These are phyloP conservation scores for Echinops telfairi DNA, from an alignment of 2,113 vertebrate genomes.

Conservation along the genomic window DNA sequence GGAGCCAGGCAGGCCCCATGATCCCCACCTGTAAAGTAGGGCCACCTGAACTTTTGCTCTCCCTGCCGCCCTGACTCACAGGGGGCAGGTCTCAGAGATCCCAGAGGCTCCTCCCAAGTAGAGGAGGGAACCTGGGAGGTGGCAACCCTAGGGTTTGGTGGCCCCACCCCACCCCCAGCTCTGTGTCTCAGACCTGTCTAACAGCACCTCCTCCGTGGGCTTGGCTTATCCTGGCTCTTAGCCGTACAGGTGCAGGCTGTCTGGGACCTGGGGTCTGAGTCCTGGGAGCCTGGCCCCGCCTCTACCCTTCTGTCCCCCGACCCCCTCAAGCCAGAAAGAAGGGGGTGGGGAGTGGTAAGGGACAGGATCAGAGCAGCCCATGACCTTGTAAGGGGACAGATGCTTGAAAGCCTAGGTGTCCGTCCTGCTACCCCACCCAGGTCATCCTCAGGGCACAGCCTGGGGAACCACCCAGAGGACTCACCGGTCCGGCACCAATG, in stretches of 20 bases:
- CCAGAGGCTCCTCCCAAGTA: neutral
- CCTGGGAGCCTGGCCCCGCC: neutral
- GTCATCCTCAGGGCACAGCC: conserved; percentile 17
- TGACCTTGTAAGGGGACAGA: conserved; percentile 20
- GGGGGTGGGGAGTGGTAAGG: neutral
- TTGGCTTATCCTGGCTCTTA: neutral
- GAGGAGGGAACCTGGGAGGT: neutral
- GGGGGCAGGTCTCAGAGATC: neutral
- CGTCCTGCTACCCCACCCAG: conserved; percentile 30
- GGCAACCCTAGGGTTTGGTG: neutral
- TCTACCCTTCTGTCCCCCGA: neutral
- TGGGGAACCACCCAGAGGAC: neutral
- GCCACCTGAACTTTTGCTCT: conserved; percentile 74
- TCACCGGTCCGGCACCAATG: conserved; percentile 19
- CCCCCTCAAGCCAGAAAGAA: neutral
- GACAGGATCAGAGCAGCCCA: conserved; percentile 13
- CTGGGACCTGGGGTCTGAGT: conserved; percentile 8
- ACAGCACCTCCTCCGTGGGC: neutral
- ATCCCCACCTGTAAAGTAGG: neutral
- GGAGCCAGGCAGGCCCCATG: neutral
- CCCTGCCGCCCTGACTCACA: conserved; percentile 66
- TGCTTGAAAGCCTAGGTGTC: conserved; percentile 18
- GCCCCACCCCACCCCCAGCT: neutral
- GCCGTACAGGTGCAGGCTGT: neutral
- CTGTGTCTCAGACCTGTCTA: neutral